Evolutionary conservation across 2,888 invertebrate genomes (phyloP), one percentile per base, ranked within the genome.

Genomic region (Zele albiditarsus): DNA sequence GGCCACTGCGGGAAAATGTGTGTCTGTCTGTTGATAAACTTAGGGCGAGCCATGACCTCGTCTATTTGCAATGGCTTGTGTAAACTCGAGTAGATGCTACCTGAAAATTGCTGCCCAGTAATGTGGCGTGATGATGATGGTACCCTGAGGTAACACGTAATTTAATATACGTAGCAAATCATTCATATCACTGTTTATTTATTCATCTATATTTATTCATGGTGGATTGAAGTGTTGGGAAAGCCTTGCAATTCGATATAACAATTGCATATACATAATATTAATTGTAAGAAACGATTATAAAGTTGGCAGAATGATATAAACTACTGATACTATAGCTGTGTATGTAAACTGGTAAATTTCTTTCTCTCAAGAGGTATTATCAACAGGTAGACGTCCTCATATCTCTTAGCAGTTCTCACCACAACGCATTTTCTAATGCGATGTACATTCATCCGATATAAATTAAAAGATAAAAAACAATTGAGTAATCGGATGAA

Each of bases 351-450:
- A 20, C 20, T 20, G 20, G 6, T 53, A 10, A 53, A 4, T 27
- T 60, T 27, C 12, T 60, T 58, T 46, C 31, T 68, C 16, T 68
- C 67, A 42, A 16, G 8, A 42, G 16, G 20, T 23, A 63, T 86
- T 87, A 87, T 87, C 87, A 79, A 73, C 85, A 84, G 86, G 87
- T 87, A 81, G 86, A 86, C 83, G 87, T 82, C 87, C 87, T 85
- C 78, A 80, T 87, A 87, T 87, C 46, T 46, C 87, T 74, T 80
- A 74, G 82, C 77, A 84, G 81, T 80, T 82, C 81, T 84, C 83
- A 82, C 73, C 77, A 78, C 71, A 78, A 58, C 75, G 71, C n/a
- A 46, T 42, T 16, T n/a, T 46, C n/a, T n/a, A 46, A 71, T 71
- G 74, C 66, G 33, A 62, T 71, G 33, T 67, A 75, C n/a, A 23